phyloP scores from a whole-genome alignment of 2,888 invertebrate genomes.

The Cosmopolites sordidus region DNA sequence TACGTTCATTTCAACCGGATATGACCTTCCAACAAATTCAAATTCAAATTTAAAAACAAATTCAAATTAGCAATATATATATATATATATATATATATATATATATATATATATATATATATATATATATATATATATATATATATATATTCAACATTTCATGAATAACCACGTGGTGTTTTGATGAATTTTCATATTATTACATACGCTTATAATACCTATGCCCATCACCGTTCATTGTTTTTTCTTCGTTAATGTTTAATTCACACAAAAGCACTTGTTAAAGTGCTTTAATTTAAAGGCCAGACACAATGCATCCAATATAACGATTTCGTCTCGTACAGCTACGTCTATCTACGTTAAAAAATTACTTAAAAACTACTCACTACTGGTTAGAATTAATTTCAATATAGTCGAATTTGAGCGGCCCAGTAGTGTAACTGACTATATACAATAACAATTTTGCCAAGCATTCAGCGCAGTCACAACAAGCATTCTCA shows the following conservation, averaged over 20 bases:
- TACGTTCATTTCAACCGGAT: no score
- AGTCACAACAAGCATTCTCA: neutral
- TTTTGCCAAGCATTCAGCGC: slow-evolving; percentile 33
- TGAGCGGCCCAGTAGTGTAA: slow-evolving; percentile 48
- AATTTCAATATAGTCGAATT: slow-evolving; percentile 43
- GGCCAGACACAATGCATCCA: slow-evolving; percentile 17
- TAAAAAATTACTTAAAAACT: slow-evolving; percentile 44
- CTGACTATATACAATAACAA: slow-evolving; percentile 47
- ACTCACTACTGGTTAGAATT: slow-evolving; percentile 49
- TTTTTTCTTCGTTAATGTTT: no score
- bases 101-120: neutral
- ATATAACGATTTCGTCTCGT: slow-evolving; percentile 2
- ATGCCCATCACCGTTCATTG: no score
- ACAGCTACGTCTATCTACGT: slow-evolving; percentile 21
- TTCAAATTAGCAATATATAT: neutral
- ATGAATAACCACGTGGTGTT: no score
- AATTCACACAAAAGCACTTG: no score
- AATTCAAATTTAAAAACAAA: no score
- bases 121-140: neutral
- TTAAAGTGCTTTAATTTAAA: no score
- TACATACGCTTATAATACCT: no score
- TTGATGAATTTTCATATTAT: no score
- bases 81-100: neutral
- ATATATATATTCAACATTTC: neutral
- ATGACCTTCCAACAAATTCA: no score